Base-by-base conservation (phyloP, 1,140 invertebrate genomes). In the Sogatella furcifera region DNA sequence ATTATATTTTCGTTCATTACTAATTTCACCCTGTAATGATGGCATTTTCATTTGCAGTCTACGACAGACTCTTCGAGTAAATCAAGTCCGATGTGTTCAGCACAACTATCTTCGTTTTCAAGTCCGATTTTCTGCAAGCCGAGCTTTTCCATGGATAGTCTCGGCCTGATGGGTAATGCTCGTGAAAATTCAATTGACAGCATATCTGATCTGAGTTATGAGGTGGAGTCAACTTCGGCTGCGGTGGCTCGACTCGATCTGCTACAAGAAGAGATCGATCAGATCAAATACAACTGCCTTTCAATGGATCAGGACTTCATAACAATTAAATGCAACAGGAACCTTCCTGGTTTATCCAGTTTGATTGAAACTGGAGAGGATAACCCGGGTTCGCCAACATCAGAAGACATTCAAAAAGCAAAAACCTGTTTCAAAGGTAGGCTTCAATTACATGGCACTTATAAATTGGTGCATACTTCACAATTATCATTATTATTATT, bases 301-400 rank as follows among this genome's bases (percentile, higher is more conserved):
- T 64, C 61, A 43, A 69, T 71, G 69, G 68, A 71, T 62, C 68
- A 68, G 44, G 69, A 70, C 13, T 65, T 71, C 52, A 66, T 64
- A 44, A 69, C 62, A 13, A 66, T 71, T 28, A 68, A 69, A 57
- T 65, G 65, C 41, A 69, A 66, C 58, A 28, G 67, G 17, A 69
- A 69, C 53, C 59, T 69, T 44, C 67, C 67, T 31, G 67, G 67
- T 17, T 61, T 68, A 59, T 66, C 66, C 15, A 66, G 59, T 56
- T 56, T 68, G 10, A 64, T 66, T 64, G 57, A 64, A 21, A 49
- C 52, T 41, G 22, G 15, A 15, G 58, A 60, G 15, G 24, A 28
- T 19, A n/a, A 60, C 9, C 49, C 15, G 2, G 15, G 34, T 11
- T 5, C 49, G 6, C 38, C 53, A 15, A 43, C 31, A 21, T 28